Percentiles rank a stretch among this genome's conserved stretches.
These are phyloP conservation scores for Zaprionus lineosus DNA, from an alignment of 2,888 invertebrate species.

Conservation along the genomic window DNA sequence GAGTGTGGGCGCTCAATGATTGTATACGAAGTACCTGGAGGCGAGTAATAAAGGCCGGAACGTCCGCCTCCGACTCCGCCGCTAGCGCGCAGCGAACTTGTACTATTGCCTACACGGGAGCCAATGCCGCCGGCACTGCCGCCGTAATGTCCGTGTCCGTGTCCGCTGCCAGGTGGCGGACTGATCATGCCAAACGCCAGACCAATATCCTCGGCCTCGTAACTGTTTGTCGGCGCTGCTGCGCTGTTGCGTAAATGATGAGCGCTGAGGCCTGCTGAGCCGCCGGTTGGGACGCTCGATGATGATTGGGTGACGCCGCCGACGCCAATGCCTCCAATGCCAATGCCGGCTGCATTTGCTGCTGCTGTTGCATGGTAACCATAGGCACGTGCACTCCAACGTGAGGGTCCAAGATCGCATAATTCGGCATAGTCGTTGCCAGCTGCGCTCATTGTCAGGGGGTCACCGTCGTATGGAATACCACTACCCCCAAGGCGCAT, in stretches of 20 bases:
- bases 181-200: conserved; percentile 78
- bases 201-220: conserved; percentile 83
- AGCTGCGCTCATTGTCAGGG: conserved; percentile 83
- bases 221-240: conserved; percentile 80
- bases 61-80: conserved; percentile 84
- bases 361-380: conserved; percentile 79
- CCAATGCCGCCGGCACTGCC: conserved; percentile 44
- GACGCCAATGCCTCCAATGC: conserved; percentile 58
- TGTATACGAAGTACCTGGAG: conserved; percentile 94
- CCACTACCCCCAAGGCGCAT: conserved; percentile 82
- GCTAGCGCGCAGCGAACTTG: conserved; percentile 83
- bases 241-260: conserved; percentile 78
- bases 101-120: conserved; percentile 81
- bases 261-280: conserved; percentile 77
- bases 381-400: conserved; percentile 83
- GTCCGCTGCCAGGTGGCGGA: conserved; percentile 74
- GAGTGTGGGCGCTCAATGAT: conserved; percentile 91
- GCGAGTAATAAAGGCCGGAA: conserved; percentile 91
- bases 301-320: conserved; percentile 74
- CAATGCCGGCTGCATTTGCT: conserved; percentile 56
- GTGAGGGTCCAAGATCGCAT: conserved; percentile 83
- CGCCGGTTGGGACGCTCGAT: conserved; percentile 79
- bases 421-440: conserved; percentile 84
- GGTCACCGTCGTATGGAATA: conserved; percentile 82
- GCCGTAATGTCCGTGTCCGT: conserved; percentile 48